These are phyloP conservation scores for Danio jaintianensis DNA, from an alignment of 2,797 vertebrate genomes.

Conservation along the genomic window DNA sequence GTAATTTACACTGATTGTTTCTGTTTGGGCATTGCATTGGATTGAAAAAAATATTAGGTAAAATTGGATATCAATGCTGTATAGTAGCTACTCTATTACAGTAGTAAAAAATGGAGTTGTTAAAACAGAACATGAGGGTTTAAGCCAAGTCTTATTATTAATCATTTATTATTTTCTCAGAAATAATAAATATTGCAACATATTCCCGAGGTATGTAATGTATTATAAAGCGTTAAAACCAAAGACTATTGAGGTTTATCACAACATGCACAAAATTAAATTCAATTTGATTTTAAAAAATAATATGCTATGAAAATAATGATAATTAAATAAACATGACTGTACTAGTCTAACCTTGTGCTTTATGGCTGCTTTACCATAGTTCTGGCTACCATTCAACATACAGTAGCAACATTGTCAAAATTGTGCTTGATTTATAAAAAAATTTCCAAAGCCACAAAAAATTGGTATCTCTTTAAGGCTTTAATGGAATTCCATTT, in stretches of 20 bases:
- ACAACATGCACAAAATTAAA: not conserved
- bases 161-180: not conserved
- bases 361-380: not conserved
- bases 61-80: too few relatives aligned
- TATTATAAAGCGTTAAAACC: not conserved
- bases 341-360: not conserved
- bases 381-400: too few relatives aligned
- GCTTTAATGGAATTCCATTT: constrained; percentile 46
- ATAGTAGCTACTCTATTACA: too few relatives aligned
- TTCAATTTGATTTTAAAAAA: too few relatives aligned
- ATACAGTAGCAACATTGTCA: too few relatives aligned
- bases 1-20: not conserved
- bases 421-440: constrained; percentile 15
- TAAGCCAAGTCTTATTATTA: not conserved
- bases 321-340: constrained; percentile 40
- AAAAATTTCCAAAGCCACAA: constrained; percentile 6
- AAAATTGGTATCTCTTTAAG: constrained; percentile 4
- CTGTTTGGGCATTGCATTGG: not conserved
- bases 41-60: not conserved
- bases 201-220: not conserved
- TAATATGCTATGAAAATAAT: too few relatives aligned
- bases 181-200: not conserved
- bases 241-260: not conserved
- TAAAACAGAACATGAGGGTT: not conserved
- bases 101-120: not conserved